Evolutionary conservation across 2,888 invertebrate genomes (phyloP), one percentile per base, ranked within the genome.

Genomic region (Drosophila acutilabella): DNA sequence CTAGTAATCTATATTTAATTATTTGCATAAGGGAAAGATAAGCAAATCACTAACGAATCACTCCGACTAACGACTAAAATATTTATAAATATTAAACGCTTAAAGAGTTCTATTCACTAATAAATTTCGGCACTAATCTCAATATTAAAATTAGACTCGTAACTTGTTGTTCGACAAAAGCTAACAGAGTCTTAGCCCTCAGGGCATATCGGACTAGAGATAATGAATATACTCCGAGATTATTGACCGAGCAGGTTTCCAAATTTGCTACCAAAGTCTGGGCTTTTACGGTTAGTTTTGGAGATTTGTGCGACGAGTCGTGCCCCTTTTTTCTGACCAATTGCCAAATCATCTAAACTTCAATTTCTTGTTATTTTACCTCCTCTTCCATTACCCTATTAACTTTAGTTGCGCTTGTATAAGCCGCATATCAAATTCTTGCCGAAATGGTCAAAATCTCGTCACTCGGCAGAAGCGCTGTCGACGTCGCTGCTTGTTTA

Each of bases 401-500:
- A 10, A 45, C 14, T 41, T 61, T 52, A 36, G 68, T 33, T 61
- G 45, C 60, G 59, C 60, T 76, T 68, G 51, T 68, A 44, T 85
- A 82, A 88, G 75, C 75, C 36, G 70, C 78, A 73, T 82, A 83
- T 80, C 72, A 68, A 88, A 86, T 83, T 83, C 41, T 41, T 78
- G 83, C 59, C 69, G 67, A 83, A 68, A 52, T 70, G 67, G 75
- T 75, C 71, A 47, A 48, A 42, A 52, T 33, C 33, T 23, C 44
- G 38, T 5, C 36, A 16, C 62, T 42, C 53, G 60, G 69, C 61
- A 44, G 58, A 2, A 13, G 26, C 30, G 45, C 52, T 20, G 62
- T 30, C 36, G 18, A n/a, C 26, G 44, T 51, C 44, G 50, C 71
- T 69, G 75, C 60, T 74, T 75, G 64, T 75, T 78, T 74, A 78